phyloP scores from a whole-genome alignment of 2,797 vertebrate genomes.

The Acanthiza pusilla region DNA sequence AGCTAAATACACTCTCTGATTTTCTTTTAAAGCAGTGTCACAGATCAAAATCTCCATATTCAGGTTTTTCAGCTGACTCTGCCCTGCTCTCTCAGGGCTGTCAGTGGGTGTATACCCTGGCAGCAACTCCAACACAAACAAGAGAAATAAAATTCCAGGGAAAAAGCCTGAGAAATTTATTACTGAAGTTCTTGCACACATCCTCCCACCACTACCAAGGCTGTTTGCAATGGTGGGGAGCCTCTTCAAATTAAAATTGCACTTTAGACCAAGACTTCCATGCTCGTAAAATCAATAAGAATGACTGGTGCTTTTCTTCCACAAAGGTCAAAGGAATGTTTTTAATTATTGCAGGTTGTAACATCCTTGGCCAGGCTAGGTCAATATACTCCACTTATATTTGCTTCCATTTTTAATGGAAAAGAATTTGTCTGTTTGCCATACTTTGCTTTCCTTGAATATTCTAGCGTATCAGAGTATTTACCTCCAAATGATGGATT shows the following conservation, averaged over 20 bases:
- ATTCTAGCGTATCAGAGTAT: neutral
- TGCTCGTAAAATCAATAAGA: neutral
- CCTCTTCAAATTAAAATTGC: neutral
- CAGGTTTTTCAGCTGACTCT: neutral
- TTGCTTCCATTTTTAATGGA: neutral
- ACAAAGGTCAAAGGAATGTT: neutral
- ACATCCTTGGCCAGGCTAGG: neutral
- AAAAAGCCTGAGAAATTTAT: neutral
- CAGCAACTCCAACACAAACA: neutral
- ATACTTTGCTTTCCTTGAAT: neutral
- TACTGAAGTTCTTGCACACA: neutral
- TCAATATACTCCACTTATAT: neutral
- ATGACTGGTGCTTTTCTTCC: neutral
- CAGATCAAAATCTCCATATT: neutral
- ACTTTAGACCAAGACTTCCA: neutral
- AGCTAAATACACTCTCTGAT: neutral
- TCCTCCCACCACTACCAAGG: neutral
- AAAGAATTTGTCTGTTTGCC: neutral
- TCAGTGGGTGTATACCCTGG: neutral
- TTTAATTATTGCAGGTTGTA: neutral
- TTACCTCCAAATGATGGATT: neutral
- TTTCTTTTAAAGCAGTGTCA: neutral
- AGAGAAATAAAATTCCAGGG: neutral
- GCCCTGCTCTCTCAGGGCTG: neutral
- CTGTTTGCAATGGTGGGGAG: accelerated